Evolutionary conservation across 35 echinoderm and acorn worm species (phyloP).

Genomic region (Ophiothrix spiculata): DNA sequence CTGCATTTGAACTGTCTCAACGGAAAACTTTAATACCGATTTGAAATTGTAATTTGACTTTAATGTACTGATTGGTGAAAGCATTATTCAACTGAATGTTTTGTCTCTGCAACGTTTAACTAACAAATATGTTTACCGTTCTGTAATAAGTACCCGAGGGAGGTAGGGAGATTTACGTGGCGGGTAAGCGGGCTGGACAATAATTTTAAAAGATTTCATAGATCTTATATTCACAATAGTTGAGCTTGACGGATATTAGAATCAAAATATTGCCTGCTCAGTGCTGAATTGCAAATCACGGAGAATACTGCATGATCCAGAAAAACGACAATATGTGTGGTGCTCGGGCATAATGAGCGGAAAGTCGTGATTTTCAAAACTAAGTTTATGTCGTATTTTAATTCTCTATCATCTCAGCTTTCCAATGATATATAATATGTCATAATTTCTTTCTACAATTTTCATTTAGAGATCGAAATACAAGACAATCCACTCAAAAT

Average conservation of each 20-base stretch:
- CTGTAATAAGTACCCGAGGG: background rate
- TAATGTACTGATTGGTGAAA: background rate
- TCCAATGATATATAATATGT: background rate
- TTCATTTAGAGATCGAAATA: too few species aligned
- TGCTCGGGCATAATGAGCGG: too few species aligned
- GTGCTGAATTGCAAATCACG: background rate
- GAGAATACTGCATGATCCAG: too few species aligned
- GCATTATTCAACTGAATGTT: background rate
- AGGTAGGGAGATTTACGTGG: background rate
- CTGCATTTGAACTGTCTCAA: background rate
- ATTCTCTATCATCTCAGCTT: background rate
- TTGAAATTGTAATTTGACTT: conserved; percentile 10
- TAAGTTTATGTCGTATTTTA: too few species aligned
- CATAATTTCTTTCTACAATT: background rate
- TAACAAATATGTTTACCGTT: background rate
- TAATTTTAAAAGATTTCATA: background rate
- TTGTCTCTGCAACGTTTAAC: background rate
- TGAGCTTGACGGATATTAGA: background rate
- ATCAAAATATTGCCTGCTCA: background rate
- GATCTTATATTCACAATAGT: background rate
- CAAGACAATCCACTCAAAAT: too few species aligned
- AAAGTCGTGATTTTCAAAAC: too few species aligned
- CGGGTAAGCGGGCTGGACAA: background rate
- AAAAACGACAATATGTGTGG: too few species aligned
- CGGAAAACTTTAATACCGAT: background rate